Percentiles rank a stretch among this genome's conserved stretches.
Evolutionary conservation across 2,888 invertebrate genomes (phyloP).

Genomic region (Diaperis boleti): DNA sequence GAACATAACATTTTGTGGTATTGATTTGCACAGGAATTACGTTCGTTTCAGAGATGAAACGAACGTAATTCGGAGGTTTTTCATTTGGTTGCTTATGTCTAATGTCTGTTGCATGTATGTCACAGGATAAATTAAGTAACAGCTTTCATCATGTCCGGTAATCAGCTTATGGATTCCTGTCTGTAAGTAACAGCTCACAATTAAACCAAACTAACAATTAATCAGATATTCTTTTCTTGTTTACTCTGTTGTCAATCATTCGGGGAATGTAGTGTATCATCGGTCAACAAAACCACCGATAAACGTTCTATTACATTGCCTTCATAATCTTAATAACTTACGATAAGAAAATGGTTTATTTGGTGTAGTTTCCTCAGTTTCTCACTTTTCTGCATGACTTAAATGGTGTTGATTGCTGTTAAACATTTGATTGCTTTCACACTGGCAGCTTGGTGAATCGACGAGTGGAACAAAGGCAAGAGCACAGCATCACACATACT

Average conservation of each 20-base stretch:
- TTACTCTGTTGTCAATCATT: slow-evolving; percentile 16
- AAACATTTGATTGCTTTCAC: slow-evolving; percentile 57
- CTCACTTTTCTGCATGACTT: slow-evolving; percentile 31
- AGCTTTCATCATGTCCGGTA: slow-evolving; percentile 71
- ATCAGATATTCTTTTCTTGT: slow-evolving; percentile 4
- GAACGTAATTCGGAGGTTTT: slow-evolving; percentile 52
- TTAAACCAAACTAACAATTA: slow-evolving; percentile 23
- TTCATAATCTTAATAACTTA: slow-evolving; percentile 1
- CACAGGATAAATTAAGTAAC: slow-evolving; percentile 57
- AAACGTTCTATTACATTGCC: slow-evolving; percentile 2
- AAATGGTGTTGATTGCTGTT: slow-evolving; percentile 49
- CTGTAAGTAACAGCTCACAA: slow-evolving; percentile 69
- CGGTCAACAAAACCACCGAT: background rate
- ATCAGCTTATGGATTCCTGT: slow-evolving; percentile 75
- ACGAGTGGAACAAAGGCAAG: slow-evolving; percentile 76
- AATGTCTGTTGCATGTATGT: slow-evolving; percentile 60
- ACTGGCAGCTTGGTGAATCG: slow-evolving; percentile 75
- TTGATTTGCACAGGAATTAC: slow-evolving; percentile 37
- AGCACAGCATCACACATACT: slow-evolving; percentile 76
- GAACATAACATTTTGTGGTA: slow-evolving; percentile 34
- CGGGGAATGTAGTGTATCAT: slow-evolving; percentile 13
- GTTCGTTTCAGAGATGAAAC: slow-evolving; percentile 43
- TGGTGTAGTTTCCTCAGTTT: slow-evolving; percentile 6
- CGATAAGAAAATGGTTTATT: slow-evolving; percentile 10
- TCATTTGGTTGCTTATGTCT: slow-evolving; percentile 50